These are phyloP conservation scores for Nothobranchius kuhntae DNA, from an alignment of 2,113 vertebrate genomes.

Conservation along the genomic window DNA sequence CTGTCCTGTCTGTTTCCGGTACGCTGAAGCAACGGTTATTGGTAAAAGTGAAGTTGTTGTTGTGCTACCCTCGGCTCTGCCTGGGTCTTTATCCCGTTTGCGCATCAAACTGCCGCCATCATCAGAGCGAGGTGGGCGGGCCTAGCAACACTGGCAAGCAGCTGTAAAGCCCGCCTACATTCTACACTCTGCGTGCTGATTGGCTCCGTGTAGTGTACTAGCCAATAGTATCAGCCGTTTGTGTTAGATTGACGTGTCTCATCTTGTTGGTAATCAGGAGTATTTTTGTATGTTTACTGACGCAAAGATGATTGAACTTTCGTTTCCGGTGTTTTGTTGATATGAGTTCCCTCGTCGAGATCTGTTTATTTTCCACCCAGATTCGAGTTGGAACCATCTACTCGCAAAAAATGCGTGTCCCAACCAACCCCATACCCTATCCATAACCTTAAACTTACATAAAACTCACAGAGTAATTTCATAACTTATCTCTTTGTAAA, in stretches of 20 bases:
- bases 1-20: not conserved
- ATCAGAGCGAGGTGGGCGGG: slow-evolving; percentile 66
- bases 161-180: slow-evolving; percentile 44
- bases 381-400: too few relatives aligned
- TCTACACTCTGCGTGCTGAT: slow-evolving; percentile 3
- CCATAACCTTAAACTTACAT: too few relatives aligned
- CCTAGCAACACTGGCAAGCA: slow-evolving; percentile 32
- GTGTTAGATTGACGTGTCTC: slow-evolving; percentile 42
- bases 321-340: not conserved
- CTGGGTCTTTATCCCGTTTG: slow-evolving; percentile 73
- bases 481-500: too few relatives aligned
- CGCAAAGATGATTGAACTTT: slow-evolving; percentile 35
- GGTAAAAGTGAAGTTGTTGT: slow-evolving; percentile 60
- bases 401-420: too few relatives aligned
- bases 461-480: too few relatives aligned
- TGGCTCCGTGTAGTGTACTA: slow-evolving; percentile 26
- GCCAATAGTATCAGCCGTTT: slow-evolving; percentile 36
- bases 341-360: too few relatives aligned
- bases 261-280: slow-evolving; percentile 9
- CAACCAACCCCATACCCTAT: too few relatives aligned
- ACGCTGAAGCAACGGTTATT: not conserved
- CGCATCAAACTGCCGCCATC: slow-evolving; percentile 79
- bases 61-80: slow-evolving; percentile 56
- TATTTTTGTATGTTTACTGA: slow-evolving; percentile 45
- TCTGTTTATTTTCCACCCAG: too few relatives aligned